Evolutionary conservation across 2,888 invertebrate species (phyloP).

Genomic region (Drosophila subquinaria): DNA sequence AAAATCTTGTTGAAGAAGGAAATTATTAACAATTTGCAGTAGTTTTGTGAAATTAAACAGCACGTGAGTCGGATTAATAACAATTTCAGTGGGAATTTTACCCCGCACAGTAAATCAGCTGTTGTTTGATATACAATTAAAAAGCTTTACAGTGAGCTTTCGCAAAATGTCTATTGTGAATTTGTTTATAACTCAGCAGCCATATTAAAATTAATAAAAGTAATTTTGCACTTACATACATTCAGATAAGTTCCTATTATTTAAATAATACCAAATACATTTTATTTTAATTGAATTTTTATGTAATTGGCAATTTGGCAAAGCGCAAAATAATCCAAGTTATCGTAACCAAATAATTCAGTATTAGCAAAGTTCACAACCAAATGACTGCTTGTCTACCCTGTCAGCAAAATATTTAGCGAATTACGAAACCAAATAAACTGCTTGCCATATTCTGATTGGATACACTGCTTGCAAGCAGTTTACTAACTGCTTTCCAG

Average conservation of each 20-base stretch:
- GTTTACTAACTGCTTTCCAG: not conserved
- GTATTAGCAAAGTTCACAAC: not conserved
- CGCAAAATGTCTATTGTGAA: not conserved
- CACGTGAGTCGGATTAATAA: not conserved
- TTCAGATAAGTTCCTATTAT: too few species aligned
- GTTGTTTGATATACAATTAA: slow-evolving; percentile 2
- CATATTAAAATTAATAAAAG: not conserved
- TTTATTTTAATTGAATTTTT: not conserved
- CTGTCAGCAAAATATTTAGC: not conserved
- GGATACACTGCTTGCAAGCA: not conserved
- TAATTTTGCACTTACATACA: not conserved
- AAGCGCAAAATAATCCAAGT: not conserved
- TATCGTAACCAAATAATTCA: not conserved
- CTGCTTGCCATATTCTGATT: not conserved
- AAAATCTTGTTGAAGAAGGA: not conserved
- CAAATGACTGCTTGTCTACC: too few species aligned
- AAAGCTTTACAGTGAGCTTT: slow-evolving; percentile 7
- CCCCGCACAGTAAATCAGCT: not conserved
- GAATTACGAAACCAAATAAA: not conserved
- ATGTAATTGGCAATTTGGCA: too few species aligned
- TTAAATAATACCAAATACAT: not conserved
- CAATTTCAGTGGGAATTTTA: not conserved
- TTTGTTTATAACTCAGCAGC: not conserved
- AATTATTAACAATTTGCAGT: not conserved
- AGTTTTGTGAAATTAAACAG: not conserved